Percentiles rank a stretch among this genome's conserved stretches.
These are phyloP conservation scores for Chironomus striatipennis DNA, from an alignment of 1,140 invertebrate species.

Conservation along the genomic window DNA sequence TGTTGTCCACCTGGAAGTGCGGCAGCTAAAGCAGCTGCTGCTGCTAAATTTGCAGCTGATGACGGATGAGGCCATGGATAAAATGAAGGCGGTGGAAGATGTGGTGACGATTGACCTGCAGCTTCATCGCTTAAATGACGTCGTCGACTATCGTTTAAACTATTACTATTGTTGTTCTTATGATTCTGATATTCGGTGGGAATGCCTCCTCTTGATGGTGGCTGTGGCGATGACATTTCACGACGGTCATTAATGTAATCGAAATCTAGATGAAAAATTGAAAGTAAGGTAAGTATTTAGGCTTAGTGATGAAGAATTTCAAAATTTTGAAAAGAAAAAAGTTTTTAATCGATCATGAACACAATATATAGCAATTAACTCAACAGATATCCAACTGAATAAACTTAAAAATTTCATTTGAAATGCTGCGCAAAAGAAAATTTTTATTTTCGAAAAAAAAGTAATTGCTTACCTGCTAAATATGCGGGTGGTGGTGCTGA, in stretches of 20 bases:
- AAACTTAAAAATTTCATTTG: no score
- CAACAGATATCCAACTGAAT: no score
- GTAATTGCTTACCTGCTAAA: slow-evolving; percentile 27
- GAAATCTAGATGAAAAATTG: not conserved
- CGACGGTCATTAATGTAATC: slow-evolving; percentile 29
- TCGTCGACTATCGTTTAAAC: slow-evolving; percentile 27
- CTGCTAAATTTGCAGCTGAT: slow-evolving; percentile 25
- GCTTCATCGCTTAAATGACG: slow-evolving; percentile 33
- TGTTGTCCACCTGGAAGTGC: slow-evolving; percentile 27
- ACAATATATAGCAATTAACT: no score
- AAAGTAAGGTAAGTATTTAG: not conserved
- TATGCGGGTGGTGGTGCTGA: slow-evolving; percentile 32
- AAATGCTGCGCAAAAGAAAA: not conserved
- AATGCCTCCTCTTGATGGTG: slow-evolving; percentile 30
- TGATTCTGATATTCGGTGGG: slow-evolving; percentile 28
- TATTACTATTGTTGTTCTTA: slow-evolving; percentile 28
- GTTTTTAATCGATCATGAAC: not conserved
- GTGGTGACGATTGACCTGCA: slow-evolving; percentile 29
- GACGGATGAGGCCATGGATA: slow-evolving; percentile 34
- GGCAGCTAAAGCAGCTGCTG: slow-evolving; percentile 33
- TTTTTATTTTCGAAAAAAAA: slow-evolving; percentile 21
- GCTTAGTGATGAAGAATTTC: not conserved
- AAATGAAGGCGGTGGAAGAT: slow-evolving; percentile 34
- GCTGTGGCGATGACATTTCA: slow-evolving; percentile 29
- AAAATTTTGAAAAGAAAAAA: not conserved